Evolutionary conservation across 2,797 vertebrate genomes (phyloP).

Genomic region (Cyprinodon diabolis): DNA sequence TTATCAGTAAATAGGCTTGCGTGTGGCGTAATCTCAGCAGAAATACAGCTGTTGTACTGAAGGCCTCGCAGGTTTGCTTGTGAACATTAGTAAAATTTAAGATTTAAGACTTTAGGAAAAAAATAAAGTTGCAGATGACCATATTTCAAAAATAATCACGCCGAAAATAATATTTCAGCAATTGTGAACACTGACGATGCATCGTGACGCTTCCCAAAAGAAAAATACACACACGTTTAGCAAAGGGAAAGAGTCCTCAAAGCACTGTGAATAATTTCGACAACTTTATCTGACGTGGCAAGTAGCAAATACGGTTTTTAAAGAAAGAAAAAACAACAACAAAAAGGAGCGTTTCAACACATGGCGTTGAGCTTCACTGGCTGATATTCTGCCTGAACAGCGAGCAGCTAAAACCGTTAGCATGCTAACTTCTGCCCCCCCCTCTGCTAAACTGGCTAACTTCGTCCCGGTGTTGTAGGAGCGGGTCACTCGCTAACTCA

Average conservation of each 20-base stretch:
- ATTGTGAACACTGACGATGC: constrained; percentile 7
- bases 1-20: not conserved
- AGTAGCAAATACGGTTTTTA: not conserved
- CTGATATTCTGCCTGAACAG: constrained; percentile 47
- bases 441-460: constrained; percentile 62
- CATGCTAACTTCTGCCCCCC: constrained; percentile 65
- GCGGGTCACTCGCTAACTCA: constrained; percentile 69
- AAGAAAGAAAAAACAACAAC: constrained; percentile 26
- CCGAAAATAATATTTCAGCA: constrained; percentile 7
- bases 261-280: constrained; percentile 12
- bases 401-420: constrained; percentile 61
- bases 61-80: not conserved
- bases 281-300: constrained; percentile 27
- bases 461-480: constrained; percentile 69
- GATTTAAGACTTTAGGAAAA: not conserved
- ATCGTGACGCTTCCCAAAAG: constrained; percentile 25
- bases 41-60: not conserved
- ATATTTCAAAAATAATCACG: not conserved
- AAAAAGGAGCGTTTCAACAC: constrained; percentile 41
- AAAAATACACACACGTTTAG: constrained; percentile 36
- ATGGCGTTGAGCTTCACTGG: constrained; percentile 41
- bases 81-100: not conserved
- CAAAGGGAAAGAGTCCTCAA: constrained; percentile 5
- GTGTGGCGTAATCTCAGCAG: not conserved
- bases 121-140: not conserved